Evolutionary conservation across 2,113 vertebrate species (phyloP).

Genomic region (Phocoena phocoena): DNA sequence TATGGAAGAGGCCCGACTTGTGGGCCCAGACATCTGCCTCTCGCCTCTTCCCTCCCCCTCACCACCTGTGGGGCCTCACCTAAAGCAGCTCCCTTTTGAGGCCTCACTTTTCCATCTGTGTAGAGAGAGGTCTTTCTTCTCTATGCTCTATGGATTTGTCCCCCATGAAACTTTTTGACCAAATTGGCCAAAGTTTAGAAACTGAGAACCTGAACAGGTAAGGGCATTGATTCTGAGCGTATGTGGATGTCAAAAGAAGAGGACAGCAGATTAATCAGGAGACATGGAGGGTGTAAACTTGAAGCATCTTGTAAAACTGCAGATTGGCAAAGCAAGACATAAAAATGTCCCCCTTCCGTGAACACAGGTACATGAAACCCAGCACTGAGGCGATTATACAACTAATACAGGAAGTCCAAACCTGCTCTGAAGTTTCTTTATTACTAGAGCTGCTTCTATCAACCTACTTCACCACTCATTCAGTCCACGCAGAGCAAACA

Average conservation of each 20-base stretch:
- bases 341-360: background rate
- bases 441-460: background rate
- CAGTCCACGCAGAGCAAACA: too few relatives aligned
- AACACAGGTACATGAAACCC: background rate
- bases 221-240: background rate
- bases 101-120: too few relatives aligned
- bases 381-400: background rate
- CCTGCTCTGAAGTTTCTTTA: background rate
- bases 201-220: background rate
- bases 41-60: background rate
- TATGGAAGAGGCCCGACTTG: background rate
- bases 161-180: background rate
- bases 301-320: background rate
- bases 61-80: background rate
- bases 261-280: background rate
- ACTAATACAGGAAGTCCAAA: background rate
- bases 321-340: background rate
- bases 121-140: background rate
- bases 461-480: background rate
- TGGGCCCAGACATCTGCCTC: background rate
- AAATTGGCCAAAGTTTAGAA: background rate
- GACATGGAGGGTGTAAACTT: background rate
- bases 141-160: background rate
- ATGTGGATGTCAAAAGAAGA: background rate
- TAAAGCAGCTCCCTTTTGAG: background rate